Evolutionary conservation across 2,113 vertebrate genomes (phyloP).

Genomic region (Eubucco bourcierii): DNA sequence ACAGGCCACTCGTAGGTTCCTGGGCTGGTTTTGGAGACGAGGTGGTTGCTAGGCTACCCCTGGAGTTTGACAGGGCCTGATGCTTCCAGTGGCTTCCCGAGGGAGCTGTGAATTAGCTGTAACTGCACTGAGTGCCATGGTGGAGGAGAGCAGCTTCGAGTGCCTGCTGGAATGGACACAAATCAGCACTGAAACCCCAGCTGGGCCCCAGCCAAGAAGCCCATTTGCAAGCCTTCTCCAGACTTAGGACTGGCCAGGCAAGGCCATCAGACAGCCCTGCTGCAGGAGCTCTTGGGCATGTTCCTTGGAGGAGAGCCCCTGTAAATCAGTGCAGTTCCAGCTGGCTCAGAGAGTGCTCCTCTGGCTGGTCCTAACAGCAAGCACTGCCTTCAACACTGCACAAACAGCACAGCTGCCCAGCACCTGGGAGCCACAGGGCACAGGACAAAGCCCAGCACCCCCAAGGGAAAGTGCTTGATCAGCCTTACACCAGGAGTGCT

Average conservation of each 20-base stretch:
- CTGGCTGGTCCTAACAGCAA: not conserved
- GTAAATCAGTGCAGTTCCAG: not conserved
- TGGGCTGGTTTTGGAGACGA: slow-evolving; percentile 33
- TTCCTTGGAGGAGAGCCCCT: not conserved
- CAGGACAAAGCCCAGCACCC: not conserved
- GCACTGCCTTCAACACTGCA: not conserved
- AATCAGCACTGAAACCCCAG: slow-evolving; percentile 5
- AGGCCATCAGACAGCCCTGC: not conserved
- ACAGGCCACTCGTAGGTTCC: slow-evolving; percentile 42
- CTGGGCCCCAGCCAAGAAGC: slow-evolving; percentile 7
- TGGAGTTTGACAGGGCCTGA: slow-evolving; percentile 65
- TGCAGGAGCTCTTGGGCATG: not conserved
- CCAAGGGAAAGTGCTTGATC: not conserved
- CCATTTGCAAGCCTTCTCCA: slow-evolving; percentile 27
- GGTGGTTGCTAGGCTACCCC: slow-evolving; percentile 74
- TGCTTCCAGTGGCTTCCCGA: slow-evolving; percentile 57
- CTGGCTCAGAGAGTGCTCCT: not conserved
- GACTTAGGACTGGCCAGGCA: not conserved
- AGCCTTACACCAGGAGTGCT: not conserved
- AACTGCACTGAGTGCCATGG: slow-evolving; percentile 33
- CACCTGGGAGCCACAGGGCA: accelerated
- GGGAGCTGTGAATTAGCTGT: slow-evolving; percentile 68
- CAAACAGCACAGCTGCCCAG: not conserved
- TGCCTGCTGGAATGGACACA: slow-evolving; percentile 13
- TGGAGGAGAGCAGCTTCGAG: not conserved